phyloP scores from a whole-genome alignment of 2,113 vertebrate species.

The Tragulus kanchil region DNA sequence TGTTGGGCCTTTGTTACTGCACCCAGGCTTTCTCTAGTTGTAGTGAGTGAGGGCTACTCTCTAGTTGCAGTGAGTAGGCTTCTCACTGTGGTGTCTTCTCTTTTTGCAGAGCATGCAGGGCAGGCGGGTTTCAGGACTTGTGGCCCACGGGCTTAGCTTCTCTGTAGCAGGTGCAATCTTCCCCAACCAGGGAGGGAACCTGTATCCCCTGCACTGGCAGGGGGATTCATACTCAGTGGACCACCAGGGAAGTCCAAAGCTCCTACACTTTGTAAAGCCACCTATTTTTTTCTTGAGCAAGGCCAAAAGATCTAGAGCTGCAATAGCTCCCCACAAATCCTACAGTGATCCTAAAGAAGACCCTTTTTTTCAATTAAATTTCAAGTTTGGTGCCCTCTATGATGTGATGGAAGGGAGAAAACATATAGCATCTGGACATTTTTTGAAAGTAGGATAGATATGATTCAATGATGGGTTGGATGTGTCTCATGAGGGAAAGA shows the following conservation, averaged over 20 bases:
- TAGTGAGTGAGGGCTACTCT: not conserved
- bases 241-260: not conserved
- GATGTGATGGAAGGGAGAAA: not conserved
- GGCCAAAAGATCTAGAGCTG: not conserved
- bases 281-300: not conserved
- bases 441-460: not conserved
- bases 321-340: not conserved
- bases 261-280: not conserved
- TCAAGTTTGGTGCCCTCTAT: not conserved
- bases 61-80: not conserved
- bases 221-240: not conserved
- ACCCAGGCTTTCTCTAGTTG: not conserved
- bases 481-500: not conserved
- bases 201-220: not conserved
- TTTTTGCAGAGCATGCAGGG: not conserved
- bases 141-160: not conserved
- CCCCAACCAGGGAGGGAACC: not conserved
- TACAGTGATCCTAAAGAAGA: not conserved
- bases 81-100: not conserved
- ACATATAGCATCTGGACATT: not conserved
- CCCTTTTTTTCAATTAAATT: not conserved
- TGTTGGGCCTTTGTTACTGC: accelerated
- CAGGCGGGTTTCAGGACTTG: accelerated
- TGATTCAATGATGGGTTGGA: not conserved
- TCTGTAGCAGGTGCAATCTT: not conserved